phyloP scores from a whole-genome alignment of 1,140 invertebrate species.

The Aradophagus sp. region DNA sequence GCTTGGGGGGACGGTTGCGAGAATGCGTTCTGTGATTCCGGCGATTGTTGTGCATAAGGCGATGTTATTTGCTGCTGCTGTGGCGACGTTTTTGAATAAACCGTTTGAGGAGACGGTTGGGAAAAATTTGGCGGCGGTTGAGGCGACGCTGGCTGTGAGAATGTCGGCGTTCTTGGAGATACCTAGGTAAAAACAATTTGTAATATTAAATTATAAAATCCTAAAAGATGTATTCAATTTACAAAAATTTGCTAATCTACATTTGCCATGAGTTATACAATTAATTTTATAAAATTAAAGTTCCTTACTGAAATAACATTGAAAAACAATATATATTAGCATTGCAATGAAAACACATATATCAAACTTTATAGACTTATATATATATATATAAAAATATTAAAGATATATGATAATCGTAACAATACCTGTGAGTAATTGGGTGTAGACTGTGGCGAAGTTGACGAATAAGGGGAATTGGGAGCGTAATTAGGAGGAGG shows the following conservation, averaged over 20 bases:
- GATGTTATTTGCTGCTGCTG: conserved; percentile 48
- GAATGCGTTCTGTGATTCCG: conserved; percentile 46
- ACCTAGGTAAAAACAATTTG: too few relatives aligned
- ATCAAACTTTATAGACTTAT: too few relatives aligned
- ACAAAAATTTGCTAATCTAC: too few relatives aligned
- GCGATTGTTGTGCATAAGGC: conserved; percentile 57
- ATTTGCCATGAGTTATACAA: too few relatives aligned
- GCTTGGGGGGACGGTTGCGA: conserved; percentile 47
- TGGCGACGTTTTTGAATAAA: conserved; percentile 58
- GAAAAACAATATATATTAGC: too few relatives aligned
- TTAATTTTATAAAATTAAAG: too few relatives aligned
- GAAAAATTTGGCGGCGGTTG: conserved; percentile 40
- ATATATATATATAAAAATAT: too few relatives aligned
- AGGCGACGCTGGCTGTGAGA: conserved; percentile 27
- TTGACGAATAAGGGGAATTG: conserved; percentile 63
- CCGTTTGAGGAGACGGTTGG: conserved; percentile 28
- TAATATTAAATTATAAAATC: too few relatives aligned
- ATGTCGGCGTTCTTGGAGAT: conserved; percentile 29
- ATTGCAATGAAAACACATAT: too few relatives aligned
- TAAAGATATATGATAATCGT: too few relatives aligned
- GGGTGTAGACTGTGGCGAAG: conserved; percentile 64
- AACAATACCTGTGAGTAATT: conserved; percentile 62
- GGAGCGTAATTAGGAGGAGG: conserved; percentile 50
- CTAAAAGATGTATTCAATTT: too few relatives aligned
- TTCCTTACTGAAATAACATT: too few relatives aligned